These are phyloP conservation scores for Pediacus dermestoides DNA, from an alignment of 2,888 invertebrate species.

Conservation along the genomic window DNA sequence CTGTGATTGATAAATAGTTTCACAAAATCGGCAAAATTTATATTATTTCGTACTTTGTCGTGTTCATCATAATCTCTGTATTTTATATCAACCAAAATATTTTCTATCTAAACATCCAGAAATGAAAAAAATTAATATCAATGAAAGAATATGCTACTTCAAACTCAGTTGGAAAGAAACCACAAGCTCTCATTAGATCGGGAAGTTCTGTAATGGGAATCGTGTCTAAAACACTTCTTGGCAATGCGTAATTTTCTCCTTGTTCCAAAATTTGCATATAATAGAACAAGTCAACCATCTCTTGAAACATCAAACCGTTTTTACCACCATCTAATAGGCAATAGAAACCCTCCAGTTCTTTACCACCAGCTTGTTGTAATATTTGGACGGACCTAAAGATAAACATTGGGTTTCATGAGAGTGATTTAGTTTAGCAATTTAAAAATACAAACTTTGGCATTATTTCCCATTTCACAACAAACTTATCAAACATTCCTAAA, in stretches of 20 bases:
- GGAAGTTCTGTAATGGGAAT: conserved; percentile 66
- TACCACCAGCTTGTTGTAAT: conserved; percentile 54
- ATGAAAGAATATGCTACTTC: conserved; percentile 54
- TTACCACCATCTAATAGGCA: conserved; percentile 67
- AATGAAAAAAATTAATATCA: conserved; percentile 3
- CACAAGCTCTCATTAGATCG: conserved; percentile 70
- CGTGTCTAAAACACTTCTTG: conserved; percentile 57
- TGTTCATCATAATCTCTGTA: conserved; percentile 53
- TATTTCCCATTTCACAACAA: conserved; percentile 58
- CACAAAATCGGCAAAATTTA: conserved; percentile 65
- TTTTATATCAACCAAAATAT: conserved; percentile 58
- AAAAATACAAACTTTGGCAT: conserved; percentile 49
- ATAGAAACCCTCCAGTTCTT: conserved; percentile 64
- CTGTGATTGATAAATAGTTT: conserved; percentile 65
- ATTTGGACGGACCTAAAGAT: conserved; percentile 46
- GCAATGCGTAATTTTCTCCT: conserved; percentile 63
- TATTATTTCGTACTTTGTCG: conserved; percentile 51
- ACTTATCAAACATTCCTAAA: conserved; percentile 53
- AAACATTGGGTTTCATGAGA: too few relatives aligned
- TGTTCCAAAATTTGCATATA: conserved; percentile 72
- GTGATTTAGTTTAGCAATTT: conserved; percentile 5
- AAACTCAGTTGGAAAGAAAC: conserved; percentile 71
- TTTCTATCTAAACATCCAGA: conserved; percentile 53
- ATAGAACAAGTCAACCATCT: conserved; percentile 72
- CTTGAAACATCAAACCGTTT: conserved; percentile 66